Percentiles rank a stretch among this genome's conserved stretches.
These are phyloP conservation scores for Rhagonycha fulva DNA, from an alignment of 2,888 invertebrate species.

Conservation along the genomic window DNA sequence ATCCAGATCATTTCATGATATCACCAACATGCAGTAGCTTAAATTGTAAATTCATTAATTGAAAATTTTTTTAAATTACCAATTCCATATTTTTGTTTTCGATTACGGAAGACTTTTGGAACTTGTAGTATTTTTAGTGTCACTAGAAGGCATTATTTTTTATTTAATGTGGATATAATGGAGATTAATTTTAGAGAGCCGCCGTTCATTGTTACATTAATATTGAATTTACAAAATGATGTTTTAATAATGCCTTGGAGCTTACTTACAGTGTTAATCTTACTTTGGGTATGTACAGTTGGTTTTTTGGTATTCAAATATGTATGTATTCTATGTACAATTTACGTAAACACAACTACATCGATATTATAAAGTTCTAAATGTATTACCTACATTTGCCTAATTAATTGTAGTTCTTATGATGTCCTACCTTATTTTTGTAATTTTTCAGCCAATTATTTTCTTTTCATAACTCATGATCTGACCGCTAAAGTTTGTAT, in stretches of 20 bases:
- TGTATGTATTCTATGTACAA: too few relatives aligned
- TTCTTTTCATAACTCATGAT: not conserved
- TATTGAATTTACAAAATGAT: not conserved
- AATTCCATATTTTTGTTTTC: not conserved
- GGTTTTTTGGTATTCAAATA: not conserved
- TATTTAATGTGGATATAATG: not conserved
- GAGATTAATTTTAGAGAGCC: not conserved
- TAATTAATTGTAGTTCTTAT: too few relatives aligned
- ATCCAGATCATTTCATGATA: not conserved
- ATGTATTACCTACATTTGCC: not conserved
- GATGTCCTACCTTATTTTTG: not conserved
- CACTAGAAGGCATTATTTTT: not conserved
- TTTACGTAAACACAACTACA: not conserved
- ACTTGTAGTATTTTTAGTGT: not conserved
- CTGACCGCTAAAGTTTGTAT: not conserved
- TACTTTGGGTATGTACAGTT: not conserved
- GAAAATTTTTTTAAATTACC: not conserved
- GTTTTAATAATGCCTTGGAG: not conserved
- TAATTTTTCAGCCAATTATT: not conserved
- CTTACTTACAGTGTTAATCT: not conserved
- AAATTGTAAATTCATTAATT: not conserved
- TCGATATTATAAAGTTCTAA: not conserved
- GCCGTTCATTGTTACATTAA: not conserved
- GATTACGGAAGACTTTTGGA: not conserved
- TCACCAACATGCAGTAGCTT: not conserved